Evolutionary conservation across 2,797 vertebrate genomes (phyloP).

Genomic region (Cossypha polioptera): DNA sequence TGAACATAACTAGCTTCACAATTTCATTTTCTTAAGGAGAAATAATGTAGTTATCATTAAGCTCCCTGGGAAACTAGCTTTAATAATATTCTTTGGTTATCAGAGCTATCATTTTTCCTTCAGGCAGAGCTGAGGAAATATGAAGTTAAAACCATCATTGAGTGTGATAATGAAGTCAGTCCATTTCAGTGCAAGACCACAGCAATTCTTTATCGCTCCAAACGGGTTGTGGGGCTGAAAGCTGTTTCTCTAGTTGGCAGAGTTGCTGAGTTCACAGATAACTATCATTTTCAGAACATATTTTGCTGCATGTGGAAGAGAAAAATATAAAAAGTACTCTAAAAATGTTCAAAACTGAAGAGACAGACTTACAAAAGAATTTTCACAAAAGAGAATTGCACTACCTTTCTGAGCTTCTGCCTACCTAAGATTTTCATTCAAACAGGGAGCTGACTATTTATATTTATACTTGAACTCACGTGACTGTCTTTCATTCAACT

Average conservation of each 20-base stretch:
- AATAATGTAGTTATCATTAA: slow-evolving; percentile 73
- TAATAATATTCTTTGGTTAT: slow-evolving; percentile 73
- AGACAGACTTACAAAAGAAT: not conserved
- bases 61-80: slow-evolving; percentile 62
- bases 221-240: slow-evolving; percentile 32
- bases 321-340: not conserved
- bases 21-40: slow-evolving; percentile 62
- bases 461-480: not conserved
- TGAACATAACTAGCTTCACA: slow-evolving; percentile 47
- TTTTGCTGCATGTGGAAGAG: slow-evolving; percentile 14
- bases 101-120: slow-evolving; percentile 63
- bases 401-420: slow-evolving; percentile 1
- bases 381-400: not conserved
- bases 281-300: slow-evolving; percentile 11
- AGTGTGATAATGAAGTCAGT: slow-evolving; percentile 69
- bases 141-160: slow-evolving; percentile 59
- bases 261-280: slow-evolving; percentile 70
- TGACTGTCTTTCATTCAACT: not conserved
- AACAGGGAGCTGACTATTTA: not conserved
- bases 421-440: not conserved
- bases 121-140: slow-evolving; percentile 64
- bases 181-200: slow-evolving; percentile 55
- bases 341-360: not conserved
- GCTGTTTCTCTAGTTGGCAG: slow-evolving; percentile 38
- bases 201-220: slow-evolving; percentile 66